Evolutionary conservation across 2,888 invertebrate species (phyloP), one percentile per base, ranked within the genome.

Genomic region (Epinotia brunnichana): DNA sequence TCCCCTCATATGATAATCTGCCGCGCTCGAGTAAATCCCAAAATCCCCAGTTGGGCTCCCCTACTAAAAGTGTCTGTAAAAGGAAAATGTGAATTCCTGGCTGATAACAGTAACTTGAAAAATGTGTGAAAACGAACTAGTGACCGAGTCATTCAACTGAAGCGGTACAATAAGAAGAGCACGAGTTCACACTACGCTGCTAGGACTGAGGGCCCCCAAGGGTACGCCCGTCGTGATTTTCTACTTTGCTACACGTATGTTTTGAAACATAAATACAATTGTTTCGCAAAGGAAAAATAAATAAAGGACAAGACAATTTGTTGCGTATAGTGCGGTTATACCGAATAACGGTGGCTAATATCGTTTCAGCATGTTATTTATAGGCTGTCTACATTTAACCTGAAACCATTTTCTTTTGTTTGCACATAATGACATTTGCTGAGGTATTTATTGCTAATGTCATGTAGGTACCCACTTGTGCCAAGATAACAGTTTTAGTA

Each of bases 261-360:
- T 73, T 69, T 73, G 73, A 73, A 73, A 73, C 73, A 73, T 73
- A 73, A 73, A 73, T 73, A 73, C 68, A 73, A 73, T 73, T 73
- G 69, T 68, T 69, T 59, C 63, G 57, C 63, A 24, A 59, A 73
- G 69, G 68, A 69, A 73, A 73, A 69, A 73, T 72, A 72, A 72
- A 72, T 73, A 73, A 62, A 63, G 62, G 53, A 53, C 68, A 63
- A 59, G 69, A 62, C 62, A 63, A 68, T 69, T 73, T 68, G 57
- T 69, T 54, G 54, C 54, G 48, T 56, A 60, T 53, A 66, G 59
- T 67, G 60, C 59, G 74, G 67, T 69, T 62, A 72, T 70, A 69
- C 56, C 73, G 51, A 74, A 69, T 70, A 73, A 41, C 64, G 70
- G 54, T 62, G 51, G 68, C 76, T 76, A 70, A 76, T 74, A 76